Base-by-base conservation (phyloP, 1,140 invertebrate species). In the Pogonomyrmex barbatus region DNA sequence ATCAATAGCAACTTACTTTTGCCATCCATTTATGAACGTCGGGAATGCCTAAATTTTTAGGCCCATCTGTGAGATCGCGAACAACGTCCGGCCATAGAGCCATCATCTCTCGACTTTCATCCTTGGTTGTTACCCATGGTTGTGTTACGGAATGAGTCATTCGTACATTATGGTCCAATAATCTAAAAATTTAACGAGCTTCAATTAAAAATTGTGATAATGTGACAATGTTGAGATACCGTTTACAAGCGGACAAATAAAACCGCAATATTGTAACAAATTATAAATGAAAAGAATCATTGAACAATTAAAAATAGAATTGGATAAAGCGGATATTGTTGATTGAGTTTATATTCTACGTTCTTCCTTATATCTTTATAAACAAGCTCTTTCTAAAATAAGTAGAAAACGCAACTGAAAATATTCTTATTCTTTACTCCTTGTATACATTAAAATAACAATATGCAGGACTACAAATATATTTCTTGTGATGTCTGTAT, bases 31-130 rank as follows among this genome's bases (percentile, higher is more conserved):
- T 97, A 67, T 96, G 96, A 62, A 97, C 96, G 93, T 98, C 97
- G 24, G 96, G 96, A 93, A 97, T 96, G 91, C 98, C 97, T 39
- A 96, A 96, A 91, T 8, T 97, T 95, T 89, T 96, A 96, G 87
- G 96, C 96, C 96, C 96, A 90, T 97, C 97, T 4, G 97, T 97
- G 71, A 98, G 95, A 93, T 98, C 97, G 90, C 97, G 94, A 58
- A 98, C 97, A 90, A 98, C 95, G 94, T 98, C 97, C 84, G 98
- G 97, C 96, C 98, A 98, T 63, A 98, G 94, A 60, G 97, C 97
- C 97, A 98, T 97, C 95, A 98, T 97, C 94, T 98, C 97, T 83
- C 97, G 95, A 92, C 96, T 97, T 94, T 98, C 97, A 94, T 98
- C 97, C 94, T 97, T 97, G 77, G 95, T 96, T 0, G 95, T 94